Conservation (phyloP, 2,888 invertebrate species). For the Amiota minor region DNA sequence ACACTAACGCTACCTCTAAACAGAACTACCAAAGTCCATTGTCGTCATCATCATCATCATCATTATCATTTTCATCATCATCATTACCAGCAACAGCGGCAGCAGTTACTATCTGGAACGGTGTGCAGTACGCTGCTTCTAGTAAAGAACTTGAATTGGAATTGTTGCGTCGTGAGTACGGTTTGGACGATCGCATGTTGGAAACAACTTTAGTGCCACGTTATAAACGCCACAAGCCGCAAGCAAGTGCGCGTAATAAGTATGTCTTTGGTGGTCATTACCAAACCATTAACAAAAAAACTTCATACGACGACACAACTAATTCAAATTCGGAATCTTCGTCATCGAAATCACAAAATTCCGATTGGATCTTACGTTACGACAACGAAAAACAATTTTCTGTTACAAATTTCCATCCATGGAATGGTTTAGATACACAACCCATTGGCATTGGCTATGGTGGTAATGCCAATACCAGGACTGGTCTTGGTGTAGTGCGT, state of each 20-base stretch:
- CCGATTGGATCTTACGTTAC: slow-evolving; percentile 71
- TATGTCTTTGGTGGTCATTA: slow-evolving; percentile 42
- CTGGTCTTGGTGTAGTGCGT: slow-evolving; percentile 40
- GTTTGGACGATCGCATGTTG: slow-evolving; percentile 65
- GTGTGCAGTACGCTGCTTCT: slow-evolving; percentile 67
- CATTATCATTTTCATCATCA: not conserved
- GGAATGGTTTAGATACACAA: slow-evolving; percentile 44
- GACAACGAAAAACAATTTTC: slow-evolving; percentile 52
- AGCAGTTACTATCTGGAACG: slow-evolving; percentile 66
- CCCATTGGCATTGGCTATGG: not conserved
- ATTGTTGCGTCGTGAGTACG: slow-evolving; percentile 62
- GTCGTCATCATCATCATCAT: not conserved
- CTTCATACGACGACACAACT: not conserved
- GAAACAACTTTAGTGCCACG: slow-evolving; percentile 65
- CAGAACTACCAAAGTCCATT: slow-evolving; percentile 31
- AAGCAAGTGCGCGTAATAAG: slow-evolving; percentile 64
- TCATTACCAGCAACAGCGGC: not conserved
- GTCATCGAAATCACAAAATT: slow-evolving; percentile 24
- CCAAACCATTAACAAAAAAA: not conserved
- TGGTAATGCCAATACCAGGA: slow-evolving; percentile 29
- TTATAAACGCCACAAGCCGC: slow-evolving; percentile 59
- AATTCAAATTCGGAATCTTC: not conserved
- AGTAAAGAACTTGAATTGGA: slow-evolving; percentile 60
- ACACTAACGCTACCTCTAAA: slow-evolving; percentile 27
- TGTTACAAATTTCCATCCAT: slow-evolving; percentile 71